These are phyloP conservation scores for Aegotheles bennettii DNA, from an alignment of 2,113 vertebrate genomes.

Conservation along the genomic window DNA sequence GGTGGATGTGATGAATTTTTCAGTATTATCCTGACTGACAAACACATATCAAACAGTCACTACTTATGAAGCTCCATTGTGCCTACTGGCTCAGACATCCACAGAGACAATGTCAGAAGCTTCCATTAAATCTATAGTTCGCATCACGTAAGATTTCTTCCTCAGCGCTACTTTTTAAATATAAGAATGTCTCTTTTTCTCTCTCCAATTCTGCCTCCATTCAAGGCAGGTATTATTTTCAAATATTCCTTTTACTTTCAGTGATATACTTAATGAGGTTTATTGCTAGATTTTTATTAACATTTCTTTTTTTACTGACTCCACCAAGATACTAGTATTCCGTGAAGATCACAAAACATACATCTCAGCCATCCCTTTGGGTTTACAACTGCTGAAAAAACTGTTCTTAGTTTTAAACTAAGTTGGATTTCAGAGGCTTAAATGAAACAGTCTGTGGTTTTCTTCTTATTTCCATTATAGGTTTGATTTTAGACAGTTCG, in stretches of 20 bases:
- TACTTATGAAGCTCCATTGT: not conserved
- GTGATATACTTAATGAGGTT: not conserved
- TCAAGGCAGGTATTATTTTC: not conserved
- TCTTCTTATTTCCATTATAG: not conserved
- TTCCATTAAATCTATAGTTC: not conserved
- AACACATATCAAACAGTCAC: not conserved
- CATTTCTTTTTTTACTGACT: not conserved
- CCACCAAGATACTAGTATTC: not conserved
- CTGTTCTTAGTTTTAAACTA: not conserved
- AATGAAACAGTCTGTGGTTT: not conserved
- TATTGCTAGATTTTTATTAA: not conserved
- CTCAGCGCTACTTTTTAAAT: not conserved
- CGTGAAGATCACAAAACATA: not conserved
- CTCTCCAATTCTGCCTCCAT: not conserved
- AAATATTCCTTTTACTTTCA: not conserved
- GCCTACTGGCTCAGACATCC: not conserved
- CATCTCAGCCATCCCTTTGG: not conserved
- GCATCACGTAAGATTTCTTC: not conserved
- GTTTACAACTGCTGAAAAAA: not conserved
- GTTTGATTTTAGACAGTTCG: not conserved
- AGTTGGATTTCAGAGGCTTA: not conserved
- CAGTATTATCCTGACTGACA: not conserved
- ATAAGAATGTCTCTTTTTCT: not conserved
- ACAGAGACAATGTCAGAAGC: not conserved
- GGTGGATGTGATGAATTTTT: not conserved